Conservation (phyloP, 2,113 vertebrate species). For the Chamaea fasciata region DNA sequence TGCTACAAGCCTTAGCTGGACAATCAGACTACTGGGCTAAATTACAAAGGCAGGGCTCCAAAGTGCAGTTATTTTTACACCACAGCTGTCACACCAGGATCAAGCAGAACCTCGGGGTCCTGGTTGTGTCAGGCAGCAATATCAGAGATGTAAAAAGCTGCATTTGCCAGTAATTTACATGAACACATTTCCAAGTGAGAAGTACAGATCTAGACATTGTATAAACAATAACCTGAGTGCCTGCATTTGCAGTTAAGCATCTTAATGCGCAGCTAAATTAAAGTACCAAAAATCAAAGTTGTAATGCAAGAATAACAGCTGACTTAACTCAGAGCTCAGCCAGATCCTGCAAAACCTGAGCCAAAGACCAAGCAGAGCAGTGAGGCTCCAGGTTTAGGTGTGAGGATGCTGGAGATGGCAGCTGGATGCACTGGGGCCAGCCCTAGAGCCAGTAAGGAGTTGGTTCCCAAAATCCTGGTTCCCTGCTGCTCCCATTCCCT, state of each 20-base stretch:
- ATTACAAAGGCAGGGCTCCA: background rate
- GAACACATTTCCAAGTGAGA: background rate
- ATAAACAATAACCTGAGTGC: background rate
- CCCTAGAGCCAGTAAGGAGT: background rate
- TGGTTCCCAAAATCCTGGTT: background rate
- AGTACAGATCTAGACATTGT: background rate
- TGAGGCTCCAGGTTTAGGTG: rapidly evolving
- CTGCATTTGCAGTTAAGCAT: background rate
- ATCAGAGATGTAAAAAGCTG: background rate
- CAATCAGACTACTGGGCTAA: background rate
- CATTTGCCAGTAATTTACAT: background rate
- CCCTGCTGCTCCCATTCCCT: rapidly evolving
- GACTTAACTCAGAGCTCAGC: background rate
- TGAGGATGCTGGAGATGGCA: background rate
- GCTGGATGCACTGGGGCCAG: background rate
- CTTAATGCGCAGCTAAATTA: background rate
- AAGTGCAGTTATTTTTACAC: background rate
- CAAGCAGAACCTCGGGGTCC: background rate
- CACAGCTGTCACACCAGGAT: background rate
- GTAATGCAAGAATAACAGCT: background rate
- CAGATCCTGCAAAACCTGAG: background rate
- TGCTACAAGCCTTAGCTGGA: background rate
- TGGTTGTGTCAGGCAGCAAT: background rate
- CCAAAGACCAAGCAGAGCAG: background rate
- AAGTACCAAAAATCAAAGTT: background rate